phyloP scores from a whole-genome alignment of 2,888 invertebrate species.

The Sisyra terminalis region DNA sequence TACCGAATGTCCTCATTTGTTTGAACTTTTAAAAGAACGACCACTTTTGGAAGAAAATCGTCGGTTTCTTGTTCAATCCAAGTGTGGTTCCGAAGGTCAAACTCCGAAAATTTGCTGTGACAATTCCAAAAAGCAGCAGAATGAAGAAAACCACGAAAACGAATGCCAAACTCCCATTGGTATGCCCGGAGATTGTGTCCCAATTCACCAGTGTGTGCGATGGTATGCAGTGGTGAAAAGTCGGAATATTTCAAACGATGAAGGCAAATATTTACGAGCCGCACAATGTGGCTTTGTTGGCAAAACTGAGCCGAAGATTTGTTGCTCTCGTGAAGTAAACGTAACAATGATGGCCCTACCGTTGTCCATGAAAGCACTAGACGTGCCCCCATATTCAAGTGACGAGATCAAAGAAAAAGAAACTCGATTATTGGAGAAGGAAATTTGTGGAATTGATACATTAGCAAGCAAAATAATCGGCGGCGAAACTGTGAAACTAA shows the following conservation, averaged over 20 bases:
- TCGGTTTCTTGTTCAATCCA: conserved; percentile 21
- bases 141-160: not conserved
- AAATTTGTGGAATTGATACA: not conserved
- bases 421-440: not conserved
- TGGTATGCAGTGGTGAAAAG: too few species aligned
- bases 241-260: too few species aligned
- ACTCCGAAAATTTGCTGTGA: conserved; percentile 27
- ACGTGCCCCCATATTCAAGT: conserved; percentile 12
- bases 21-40: not conserved
- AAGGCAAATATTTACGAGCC: too few species aligned
- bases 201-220: too few species aligned
- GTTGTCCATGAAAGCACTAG: conserved; percentile 29
- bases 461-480: conserved; percentile 27
- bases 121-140: not conserved
- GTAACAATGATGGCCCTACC: too few species aligned
- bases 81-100: conserved; percentile 28
- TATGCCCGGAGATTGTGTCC: not conserved
- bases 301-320: not conserved
- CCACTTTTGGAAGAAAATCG: conserved; percentile 10
- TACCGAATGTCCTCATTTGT: not conserved
- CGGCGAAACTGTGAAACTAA: conserved; percentile 39
- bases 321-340: too few species aligned
- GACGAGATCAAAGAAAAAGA: not conserved
- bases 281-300: too few species aligned
- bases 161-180: not conserved